These are phyloP conservation scores for Ceratosolen solmsi DNA, from an alignment of 1,140 invertebrate species.

Conservation along the genomic window DNA sequence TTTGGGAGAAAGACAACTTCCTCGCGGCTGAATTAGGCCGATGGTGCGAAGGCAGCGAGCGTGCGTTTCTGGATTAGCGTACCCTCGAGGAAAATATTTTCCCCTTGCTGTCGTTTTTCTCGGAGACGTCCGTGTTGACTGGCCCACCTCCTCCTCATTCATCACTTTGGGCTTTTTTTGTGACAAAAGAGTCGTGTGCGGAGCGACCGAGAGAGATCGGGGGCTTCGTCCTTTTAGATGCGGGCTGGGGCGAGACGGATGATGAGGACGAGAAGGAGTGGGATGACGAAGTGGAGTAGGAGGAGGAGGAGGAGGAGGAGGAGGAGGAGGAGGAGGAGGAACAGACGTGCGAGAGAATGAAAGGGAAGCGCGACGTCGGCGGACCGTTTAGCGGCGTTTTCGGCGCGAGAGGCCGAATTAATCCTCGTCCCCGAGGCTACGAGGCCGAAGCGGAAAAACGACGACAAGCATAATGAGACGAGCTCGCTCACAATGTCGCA, in stretches of 20 bases:
- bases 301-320: background rate
- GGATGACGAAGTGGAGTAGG: background rate
- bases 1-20: constrained; percentile 21
- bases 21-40: background rate
- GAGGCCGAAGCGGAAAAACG: constrained; percentile 1
- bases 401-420: background rate
- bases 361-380: background rate
- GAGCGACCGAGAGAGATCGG: background rate
- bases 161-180: too few species aligned
- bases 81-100: constrained; percentile 48
- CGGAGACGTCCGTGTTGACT: background rate
- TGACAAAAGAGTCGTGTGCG: background rate
- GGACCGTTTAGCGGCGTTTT: background rate
- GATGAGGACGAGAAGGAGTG: background rate
- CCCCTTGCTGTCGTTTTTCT: background rate
- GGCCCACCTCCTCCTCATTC: background rate
- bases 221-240: too few species aligned
- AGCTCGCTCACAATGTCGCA: constrained; percentile 15
- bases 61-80: constrained; percentile 1
- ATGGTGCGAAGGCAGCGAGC: background rate
- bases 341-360: too few species aligned
- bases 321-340: background rate
- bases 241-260: background rate
- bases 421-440: background rate
- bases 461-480: constrained; percentile 19